Evolutionary conservation across 2,113 vertebrate genomes (phyloP).

Genomic region (Pluvialis apricaria): DNA sequence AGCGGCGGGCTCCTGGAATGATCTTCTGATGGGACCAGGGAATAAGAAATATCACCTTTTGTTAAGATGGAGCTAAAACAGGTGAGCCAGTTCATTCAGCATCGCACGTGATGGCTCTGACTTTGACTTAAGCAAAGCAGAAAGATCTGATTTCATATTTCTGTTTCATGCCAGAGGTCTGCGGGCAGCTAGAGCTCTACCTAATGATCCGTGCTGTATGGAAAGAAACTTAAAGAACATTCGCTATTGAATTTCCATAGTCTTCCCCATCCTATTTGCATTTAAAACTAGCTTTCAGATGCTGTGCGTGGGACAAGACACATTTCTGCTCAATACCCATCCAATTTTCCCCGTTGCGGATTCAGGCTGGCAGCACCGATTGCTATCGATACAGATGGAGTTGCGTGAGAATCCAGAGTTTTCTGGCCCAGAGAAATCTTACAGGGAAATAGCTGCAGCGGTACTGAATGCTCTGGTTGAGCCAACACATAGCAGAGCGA

Average conservation of each 20-base stretch:
- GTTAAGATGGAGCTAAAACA: not conserved
- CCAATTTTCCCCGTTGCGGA: not conserved
- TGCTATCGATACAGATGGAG: not conserved
- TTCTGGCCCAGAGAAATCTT: not conserved
- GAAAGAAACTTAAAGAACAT: not conserved
- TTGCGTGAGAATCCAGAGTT: not conserved
- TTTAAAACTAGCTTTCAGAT: not conserved
- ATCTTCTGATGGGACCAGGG: not conserved
- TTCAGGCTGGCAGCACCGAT: not conserved
- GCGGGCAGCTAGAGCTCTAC: not conserved
- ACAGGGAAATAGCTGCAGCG: not conserved
- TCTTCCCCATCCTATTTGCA: conserved; percentile 1
- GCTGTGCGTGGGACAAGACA: conserved; percentile 20
- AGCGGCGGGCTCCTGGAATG: not conserved
- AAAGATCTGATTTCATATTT: not conserved
- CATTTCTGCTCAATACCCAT: not conserved
- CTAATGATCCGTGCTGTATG: not conserved
- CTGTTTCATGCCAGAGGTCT: not conserved
- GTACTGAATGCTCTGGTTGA: not conserved
- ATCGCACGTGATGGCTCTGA: accelerated
- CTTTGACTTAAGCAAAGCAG: accelerated
- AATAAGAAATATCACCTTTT: not conserved
- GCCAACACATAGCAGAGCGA: not conserved
- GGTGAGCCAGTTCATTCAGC: not conserved
- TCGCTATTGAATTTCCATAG: conserved; percentile 12